phyloP scores from a whole-genome alignment of 2,113 vertebrate species.

The Pelobates fuscus region DNA sequence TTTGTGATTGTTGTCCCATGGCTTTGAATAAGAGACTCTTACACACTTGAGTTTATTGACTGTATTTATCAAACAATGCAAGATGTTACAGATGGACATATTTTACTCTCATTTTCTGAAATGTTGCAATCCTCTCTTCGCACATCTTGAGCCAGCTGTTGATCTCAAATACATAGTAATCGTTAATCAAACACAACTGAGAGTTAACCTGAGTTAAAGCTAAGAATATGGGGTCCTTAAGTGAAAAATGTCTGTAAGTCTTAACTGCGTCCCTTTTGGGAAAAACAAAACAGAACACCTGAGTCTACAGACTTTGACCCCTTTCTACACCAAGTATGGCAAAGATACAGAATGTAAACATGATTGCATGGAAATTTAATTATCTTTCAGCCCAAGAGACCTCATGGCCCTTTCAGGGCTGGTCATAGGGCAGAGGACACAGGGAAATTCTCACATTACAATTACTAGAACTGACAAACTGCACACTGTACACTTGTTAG shows the following conservation, averaged over 20 bases:
- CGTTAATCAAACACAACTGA: constrained; percentile 45
- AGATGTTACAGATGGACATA: constrained; percentile 34
- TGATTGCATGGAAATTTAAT: constrained; percentile 69
- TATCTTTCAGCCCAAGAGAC: constrained; percentile 59
- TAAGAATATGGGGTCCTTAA: constrained; percentile 50
- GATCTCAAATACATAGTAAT: constrained; percentile 41
- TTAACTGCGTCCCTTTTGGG: constrained; percentile 52
- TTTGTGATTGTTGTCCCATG: constrained; percentile 23
- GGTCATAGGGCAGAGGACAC: constrained; percentile 57
- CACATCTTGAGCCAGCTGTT: constrained; percentile 37
- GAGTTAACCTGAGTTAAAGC: constrained; percentile 41
- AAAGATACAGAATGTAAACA: constrained; percentile 59
- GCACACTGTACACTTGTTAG: constrained; percentile 28
- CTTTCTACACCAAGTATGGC: constrained; percentile 57
- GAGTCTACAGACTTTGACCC: constrained; percentile 67
- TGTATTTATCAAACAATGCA: constrained; percentile 28
- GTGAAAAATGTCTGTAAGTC: constrained; percentile 65
- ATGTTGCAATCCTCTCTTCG: constrained; percentile 29
- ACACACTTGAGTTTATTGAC: constrained; percentile 24
- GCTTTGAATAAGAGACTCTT: constrained; percentile 10
- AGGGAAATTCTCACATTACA: constrained; percentile 60
- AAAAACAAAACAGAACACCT: constrained; percentile 57
- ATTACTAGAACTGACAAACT: constrained; percentile 42
- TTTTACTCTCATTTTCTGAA: constrained; percentile 34
- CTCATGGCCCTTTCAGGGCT: constrained; percentile 60